Conservation (phyloP, 1,140 invertebrate species). For the Anastatus disparis region DNA sequence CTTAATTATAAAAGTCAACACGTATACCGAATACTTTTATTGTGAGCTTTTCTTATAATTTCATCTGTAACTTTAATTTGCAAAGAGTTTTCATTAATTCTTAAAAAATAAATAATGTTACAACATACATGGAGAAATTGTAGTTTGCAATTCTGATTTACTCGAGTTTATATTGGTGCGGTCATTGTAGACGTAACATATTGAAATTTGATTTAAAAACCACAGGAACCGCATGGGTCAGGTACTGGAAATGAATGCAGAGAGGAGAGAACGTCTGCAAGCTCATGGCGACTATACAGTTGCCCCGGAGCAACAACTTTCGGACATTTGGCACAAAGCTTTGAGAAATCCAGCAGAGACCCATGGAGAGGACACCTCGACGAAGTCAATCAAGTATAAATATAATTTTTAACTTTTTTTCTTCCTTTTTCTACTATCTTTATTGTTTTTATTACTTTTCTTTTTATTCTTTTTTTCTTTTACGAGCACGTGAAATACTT, state of each 20-base stretch:
- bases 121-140: not conserved
- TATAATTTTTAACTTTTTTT: slow-evolving; percentile 9
- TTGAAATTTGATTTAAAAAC: slow-evolving; percentile 4
- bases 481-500: not conserved
- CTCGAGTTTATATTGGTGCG: not conserved
- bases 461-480: too few relatives aligned
- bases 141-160: slow-evolving; percentile 4
- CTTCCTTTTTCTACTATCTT: not conserved
- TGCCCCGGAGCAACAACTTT: slow-evolving; percentile 61
- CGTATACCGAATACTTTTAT: too few relatives aligned
- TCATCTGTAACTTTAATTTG: too few relatives aligned
- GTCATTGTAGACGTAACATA: not conserved
- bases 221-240: slow-evolving; percentile 54
- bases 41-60: too few relatives aligned
- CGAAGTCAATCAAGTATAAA: slow-evolving; percentile 56
- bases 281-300: slow-evolving; percentile 57
- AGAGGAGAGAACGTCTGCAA: slow-evolving; percentile 56
- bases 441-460: too few relatives aligned
- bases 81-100: too few relatives aligned
- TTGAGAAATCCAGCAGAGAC: slow-evolving; percentile 56
- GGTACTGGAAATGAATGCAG: slow-evolving; percentile 58
- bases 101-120: too few relatives aligned
- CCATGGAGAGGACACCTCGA: slow-evolving; percentile 45
- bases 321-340: slow-evolving; percentile 66
- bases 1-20: too few relatives aligned